Conservation (phyloP, 2,797 vertebrate species). For the Hydrophis major region DNA sequence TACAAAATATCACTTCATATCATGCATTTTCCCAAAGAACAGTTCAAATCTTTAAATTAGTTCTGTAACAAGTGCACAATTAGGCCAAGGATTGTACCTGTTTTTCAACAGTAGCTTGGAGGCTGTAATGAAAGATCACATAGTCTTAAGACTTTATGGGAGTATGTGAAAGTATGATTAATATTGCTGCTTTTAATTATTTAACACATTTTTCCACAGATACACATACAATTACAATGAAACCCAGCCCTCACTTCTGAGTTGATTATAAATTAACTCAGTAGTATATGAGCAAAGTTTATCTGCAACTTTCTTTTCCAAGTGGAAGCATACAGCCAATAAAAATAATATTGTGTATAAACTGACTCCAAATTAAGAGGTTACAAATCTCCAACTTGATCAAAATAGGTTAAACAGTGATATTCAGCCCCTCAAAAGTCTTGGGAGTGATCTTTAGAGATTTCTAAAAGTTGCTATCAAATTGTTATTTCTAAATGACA, state of each 20-base stretch:
- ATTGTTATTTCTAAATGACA: neutral
- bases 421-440: neutral
- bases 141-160: neutral
- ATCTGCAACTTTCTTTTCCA: neutral
- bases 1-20: neutral
- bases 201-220: neutral
- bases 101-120: neutral
- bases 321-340: neutral
- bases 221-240: neutral
- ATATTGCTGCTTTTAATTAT: neutral
- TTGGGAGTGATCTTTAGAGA: neutral
- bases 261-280: neutral
- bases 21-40: neutral
- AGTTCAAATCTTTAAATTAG: neutral
- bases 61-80: neutral
- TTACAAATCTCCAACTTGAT: neutral
- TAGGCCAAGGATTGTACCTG: neutral
- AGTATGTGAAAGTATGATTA: neutral
- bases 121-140: neutral
- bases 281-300: neutral
- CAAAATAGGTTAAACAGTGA: neutral
- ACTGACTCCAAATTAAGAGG: neutral
- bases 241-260: neutral
- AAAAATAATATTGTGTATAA: neutral
- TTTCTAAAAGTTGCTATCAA: neutral